phyloP scores from a whole-genome alignment of 1,140 invertebrate genomes.

The Chelonus insularis region DNA sequence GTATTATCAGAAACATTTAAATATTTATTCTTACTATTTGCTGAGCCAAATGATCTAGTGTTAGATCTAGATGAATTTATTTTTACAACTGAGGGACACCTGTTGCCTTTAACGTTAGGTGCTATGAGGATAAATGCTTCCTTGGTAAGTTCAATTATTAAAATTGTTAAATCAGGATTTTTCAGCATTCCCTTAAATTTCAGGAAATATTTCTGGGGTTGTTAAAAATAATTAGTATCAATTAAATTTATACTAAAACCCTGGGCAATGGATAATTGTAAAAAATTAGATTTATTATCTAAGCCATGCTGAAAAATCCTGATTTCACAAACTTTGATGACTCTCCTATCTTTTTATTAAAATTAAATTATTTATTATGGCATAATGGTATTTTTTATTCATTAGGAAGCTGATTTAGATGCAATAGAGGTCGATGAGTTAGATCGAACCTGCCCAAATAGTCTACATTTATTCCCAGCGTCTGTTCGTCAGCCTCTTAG shows the following conservation, averaged over 20 bases:
- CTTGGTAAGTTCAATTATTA: conserved; percentile 55
- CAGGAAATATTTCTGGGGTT: too few species aligned
- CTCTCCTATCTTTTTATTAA: too few species aligned
- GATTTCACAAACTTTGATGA: too few species aligned
- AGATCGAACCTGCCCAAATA: conserved; percentile 83
- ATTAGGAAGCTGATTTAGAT: conserved; percentile 65
- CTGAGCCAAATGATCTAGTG: conserved; percentile 83
- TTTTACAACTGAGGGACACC: conserved; percentile 96
- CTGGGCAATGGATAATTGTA: too few species aligned
- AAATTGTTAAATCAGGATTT: too few species aligned
- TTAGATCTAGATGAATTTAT: conserved; percentile 95
- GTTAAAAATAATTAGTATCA: too few species aligned
- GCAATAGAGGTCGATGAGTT: conserved; percentile 56
- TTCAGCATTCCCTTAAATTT: too few species aligned
- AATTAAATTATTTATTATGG: conserved; percentile 9
- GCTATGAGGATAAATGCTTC: conserved; percentile 54
- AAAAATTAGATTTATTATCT: too few species aligned
- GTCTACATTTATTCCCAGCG: conserved; percentile 78
- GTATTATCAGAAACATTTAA: conserved; percentile 98
- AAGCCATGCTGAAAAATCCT: too few species aligned
- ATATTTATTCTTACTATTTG: conserved; percentile 93
- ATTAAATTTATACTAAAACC: too few species aligned
- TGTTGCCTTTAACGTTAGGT: conserved; percentile 85
- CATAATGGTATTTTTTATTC: conserved; percentile 36
- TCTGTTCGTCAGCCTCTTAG: conserved; percentile 77